Evolutionary conservation across 2,888 invertebrate species (phyloP).

Genomic region (Drosophila melanosoma): DNA sequence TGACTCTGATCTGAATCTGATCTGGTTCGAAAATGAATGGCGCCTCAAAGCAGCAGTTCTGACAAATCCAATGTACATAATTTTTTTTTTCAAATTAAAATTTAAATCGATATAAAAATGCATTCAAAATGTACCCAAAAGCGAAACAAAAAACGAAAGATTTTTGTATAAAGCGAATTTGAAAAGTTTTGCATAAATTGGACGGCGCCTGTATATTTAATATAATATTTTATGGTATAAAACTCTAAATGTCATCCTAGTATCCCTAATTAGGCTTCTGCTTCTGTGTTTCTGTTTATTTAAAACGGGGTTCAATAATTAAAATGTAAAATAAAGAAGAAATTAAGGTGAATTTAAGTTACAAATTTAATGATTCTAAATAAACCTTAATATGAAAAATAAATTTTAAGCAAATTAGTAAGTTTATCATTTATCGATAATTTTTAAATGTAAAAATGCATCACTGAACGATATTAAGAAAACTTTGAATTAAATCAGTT

Average conservation of each 20-base stretch:
- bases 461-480: not conserved
- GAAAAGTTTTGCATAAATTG: not conserved
- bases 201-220: not conserved
- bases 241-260: not conserved
- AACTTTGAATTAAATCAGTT: not conserved
- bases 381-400: not conserved
- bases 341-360: not conserved
- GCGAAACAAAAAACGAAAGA: not conserved
- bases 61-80: not conserved
- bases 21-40: constrained; percentile 11
- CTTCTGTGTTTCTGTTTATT: not conserved
- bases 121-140: no score
- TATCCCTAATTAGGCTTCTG: not conserved
- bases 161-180: not conserved
- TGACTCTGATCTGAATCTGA: not conserved
- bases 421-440: not conserved
- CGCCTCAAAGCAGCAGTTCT: constrained; percentile 18
- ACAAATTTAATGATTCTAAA: not conserved
- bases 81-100: not conserved
- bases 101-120: not conserved
- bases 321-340: not conserved
- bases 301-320: not conserved
- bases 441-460: not conserved
- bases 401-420: not conserved
- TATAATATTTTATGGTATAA: not conserved